Conservation (phyloP, 1,140 invertebrate species). For the Hetaerina americana region DNA sequence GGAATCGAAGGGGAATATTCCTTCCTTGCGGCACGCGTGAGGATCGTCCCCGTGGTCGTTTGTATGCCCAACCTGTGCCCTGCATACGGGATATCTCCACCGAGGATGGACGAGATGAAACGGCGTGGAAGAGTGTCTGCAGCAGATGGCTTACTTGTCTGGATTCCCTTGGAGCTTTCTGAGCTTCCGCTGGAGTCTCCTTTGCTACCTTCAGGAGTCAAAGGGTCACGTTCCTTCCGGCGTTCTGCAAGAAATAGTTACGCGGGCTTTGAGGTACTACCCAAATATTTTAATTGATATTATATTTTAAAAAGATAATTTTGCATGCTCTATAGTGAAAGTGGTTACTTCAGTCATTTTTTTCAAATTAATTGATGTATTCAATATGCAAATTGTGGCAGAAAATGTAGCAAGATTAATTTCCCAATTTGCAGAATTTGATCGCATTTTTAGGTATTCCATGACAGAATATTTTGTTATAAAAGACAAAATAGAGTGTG, state of each 20-base stretch:
- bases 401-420: too few relatives aligned
- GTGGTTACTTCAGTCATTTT: too few relatives aligned
- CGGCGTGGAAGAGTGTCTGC: conserved; percentile 35
- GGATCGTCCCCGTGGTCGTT: conserved; percentile 39
- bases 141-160: conserved; percentile 6
- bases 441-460: too few relatives aligned
- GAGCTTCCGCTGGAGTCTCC: neutral
- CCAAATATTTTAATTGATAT: too few relatives aligned
- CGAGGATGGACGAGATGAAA: conserved; percentile 62
- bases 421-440: too few relatives aligned
- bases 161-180: neutral
- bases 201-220: neutral
- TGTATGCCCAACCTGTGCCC: conserved; percentile 29
- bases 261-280: too few relatives aligned
- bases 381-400: too few relatives aligned
- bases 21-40: conserved; percentile 63
- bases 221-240: conserved; percentile 28
- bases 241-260: conserved; percentile 25
- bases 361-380: too few relatives aligned
- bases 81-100: conserved; percentile 59
- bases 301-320: too few relatives aligned
- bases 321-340: too few relatives aligned
- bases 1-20: conserved; percentile 36
- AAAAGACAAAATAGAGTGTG: too few relatives aligned
- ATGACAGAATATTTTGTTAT: too few relatives aligned